Evolutionary conservation across 2,888 invertebrate genomes (phyloP).

Genomic region (Conops quadrifasciatus): DNA sequence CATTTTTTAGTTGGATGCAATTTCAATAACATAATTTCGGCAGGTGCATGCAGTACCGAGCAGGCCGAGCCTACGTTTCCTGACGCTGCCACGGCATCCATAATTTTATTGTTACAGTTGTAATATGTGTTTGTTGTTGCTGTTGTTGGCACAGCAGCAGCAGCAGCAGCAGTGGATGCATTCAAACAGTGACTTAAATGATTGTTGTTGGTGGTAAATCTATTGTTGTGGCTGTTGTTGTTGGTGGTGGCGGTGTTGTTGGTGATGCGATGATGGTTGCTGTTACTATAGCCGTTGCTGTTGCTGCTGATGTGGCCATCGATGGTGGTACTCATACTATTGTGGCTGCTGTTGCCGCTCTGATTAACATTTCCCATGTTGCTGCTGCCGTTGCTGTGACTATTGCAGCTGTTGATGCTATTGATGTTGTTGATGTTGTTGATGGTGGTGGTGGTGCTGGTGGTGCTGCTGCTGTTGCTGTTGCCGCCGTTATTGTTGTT

Average conservation of each 20-base stretch:
- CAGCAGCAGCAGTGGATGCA: background rate
- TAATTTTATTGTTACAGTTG: slow-evolving; percentile 13
- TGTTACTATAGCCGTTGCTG: slow-evolving; percentile 41
- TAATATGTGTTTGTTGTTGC: slow-evolving; percentile 28
- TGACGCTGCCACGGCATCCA: background rate
- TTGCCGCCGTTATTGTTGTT: slow-evolving; percentile 33
- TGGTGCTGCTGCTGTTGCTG: slow-evolving; percentile 34
- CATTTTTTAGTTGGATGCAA: slow-evolving; percentile 28
- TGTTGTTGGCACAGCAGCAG: slow-evolving; percentile 31
- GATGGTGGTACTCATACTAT: no score
- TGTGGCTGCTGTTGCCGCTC: slow-evolving; percentile 29
- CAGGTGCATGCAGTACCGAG: slow-evolving; percentile 7
- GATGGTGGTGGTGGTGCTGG: slow-evolving; percentile 26
- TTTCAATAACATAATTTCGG: slow-evolving; percentile 28
- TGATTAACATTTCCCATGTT: slow-evolving; percentile 37
- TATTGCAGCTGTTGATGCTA: slow-evolving; percentile 36
- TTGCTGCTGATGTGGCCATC: slow-evolving; percentile 20
- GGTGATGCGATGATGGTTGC: slow-evolving; percentile 32
- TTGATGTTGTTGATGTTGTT: slow-evolving; percentile 17
- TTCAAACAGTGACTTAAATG: slow-evolving; percentile 16
- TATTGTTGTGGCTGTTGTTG: slow-evolving; percentile 27
- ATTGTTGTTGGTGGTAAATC: slow-evolving; percentile 1
- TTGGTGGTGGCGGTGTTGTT: slow-evolving; percentile 30
- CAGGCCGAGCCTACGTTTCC: background rate
- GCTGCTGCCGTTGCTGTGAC: slow-evolving; percentile 41